These are phyloP conservation scores for Nautilus pompilius DNA, from an alignment of 1,140 invertebrate genomes.

Conservation along the genomic window DNA sequence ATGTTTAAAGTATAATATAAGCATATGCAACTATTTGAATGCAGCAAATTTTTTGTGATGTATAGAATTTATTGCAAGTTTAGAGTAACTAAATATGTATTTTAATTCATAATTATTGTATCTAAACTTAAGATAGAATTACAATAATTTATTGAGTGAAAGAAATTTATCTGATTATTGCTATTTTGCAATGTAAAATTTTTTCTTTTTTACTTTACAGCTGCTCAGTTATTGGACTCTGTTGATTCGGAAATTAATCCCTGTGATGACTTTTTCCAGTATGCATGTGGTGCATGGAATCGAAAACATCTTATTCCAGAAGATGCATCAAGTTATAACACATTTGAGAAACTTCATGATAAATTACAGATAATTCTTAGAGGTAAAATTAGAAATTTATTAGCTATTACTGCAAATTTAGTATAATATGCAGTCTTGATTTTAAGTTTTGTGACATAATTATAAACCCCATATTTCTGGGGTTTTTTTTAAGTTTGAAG, in stretches of 20 bases:
- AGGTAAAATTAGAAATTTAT: constrained; percentile 48
- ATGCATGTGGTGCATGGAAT: constrained; percentile 87
- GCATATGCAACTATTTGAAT: too few species aligned
- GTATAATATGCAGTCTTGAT: background rate
- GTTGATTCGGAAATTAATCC: constrained; percentile 80
- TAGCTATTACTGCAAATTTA: background rate
- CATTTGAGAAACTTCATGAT: constrained; percentile 84
- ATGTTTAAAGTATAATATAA: too few species aligned
- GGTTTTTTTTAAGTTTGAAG: background rate
- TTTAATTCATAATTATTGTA: background rate
- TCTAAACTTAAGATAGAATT: background rate
- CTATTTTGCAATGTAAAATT: background rate
- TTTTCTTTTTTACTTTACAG: constrained; percentile 56
- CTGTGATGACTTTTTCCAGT: constrained; percentile 86
- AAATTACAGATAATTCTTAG: constrained; percentile 79
- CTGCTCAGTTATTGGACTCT: constrained; percentile 75
- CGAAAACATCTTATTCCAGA: constrained; percentile 84
- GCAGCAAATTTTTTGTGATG: too few species aligned
- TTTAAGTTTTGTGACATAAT: background rate
- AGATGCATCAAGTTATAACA: constrained; percentile 80
- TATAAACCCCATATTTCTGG: background rate
- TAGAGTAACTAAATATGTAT: background rate
- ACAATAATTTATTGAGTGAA: background rate
- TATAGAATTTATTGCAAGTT: background rate
- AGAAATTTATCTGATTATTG: background rate